Conservation (phyloP, 2,888 invertebrate species). For the Pachycephus smyrnensis region DNA sequence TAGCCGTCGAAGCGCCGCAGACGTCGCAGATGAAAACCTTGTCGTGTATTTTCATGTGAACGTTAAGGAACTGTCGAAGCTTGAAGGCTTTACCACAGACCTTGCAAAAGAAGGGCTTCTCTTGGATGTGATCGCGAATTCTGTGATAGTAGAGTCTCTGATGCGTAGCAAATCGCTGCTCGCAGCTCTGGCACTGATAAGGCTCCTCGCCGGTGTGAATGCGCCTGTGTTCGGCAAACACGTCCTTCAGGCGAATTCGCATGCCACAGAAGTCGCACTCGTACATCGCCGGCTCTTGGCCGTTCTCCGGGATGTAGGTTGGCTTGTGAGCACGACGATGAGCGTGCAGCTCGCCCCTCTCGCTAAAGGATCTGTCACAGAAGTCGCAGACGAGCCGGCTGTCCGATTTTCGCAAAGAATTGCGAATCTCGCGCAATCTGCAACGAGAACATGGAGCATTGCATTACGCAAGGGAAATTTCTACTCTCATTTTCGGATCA, state of each 20-base stretch:
- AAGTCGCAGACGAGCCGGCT: constrained; percentile 33
- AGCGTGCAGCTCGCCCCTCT: constrained; percentile 66
- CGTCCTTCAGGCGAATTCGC: constrained; percentile 26
- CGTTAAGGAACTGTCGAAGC: constrained; percentile 66
- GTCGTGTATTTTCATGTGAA: constrained; percentile 38
- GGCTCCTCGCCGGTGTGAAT: constrained; percentile 14
- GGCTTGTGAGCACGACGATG: constrained; percentile 25
- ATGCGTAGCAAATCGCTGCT: constrained; percentile 65
- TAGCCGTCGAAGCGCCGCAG: constrained; percentile 16
- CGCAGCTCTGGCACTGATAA: constrained; percentile 61
- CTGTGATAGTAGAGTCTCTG: constrained; percentile 67
- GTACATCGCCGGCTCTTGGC: constrained; percentile 35
- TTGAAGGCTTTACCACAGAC: constrained; percentile 71
- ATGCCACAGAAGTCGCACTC: constrained; percentile 32
- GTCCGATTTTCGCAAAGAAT: too few relatives aligned
- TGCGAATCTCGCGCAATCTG: too few relatives aligned
- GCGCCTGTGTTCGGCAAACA: constrained; percentile 22
- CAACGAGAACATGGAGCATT: too few relatives aligned
- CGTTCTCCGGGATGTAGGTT: constrained; percentile 28
- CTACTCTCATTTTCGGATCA: too few relatives aligned
- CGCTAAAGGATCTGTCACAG: constrained; percentile 66
- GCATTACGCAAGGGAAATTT: too few relatives aligned
- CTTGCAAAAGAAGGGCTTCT: constrained; percentile 70
- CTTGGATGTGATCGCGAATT: constrained; percentile 63
- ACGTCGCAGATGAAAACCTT: constrained; percentile 29